Conservation (phyloP, 1,140 invertebrate species). For the Scaptomyza pallida region DNA sequence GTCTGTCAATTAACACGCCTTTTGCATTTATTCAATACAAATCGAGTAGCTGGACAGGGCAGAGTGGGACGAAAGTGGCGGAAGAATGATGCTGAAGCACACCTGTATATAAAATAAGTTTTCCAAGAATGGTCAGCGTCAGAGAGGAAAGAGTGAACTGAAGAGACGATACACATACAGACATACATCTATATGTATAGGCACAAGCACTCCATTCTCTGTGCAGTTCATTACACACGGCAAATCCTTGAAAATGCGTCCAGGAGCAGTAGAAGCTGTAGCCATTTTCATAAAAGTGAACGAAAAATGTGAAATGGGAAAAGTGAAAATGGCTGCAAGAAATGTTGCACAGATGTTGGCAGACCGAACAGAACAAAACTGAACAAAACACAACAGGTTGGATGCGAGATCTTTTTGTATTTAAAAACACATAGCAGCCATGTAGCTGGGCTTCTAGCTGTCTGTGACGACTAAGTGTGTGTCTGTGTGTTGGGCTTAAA, state of each 20-base stretch:
- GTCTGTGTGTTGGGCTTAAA: conserved; percentile 36
- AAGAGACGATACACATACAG: no score
- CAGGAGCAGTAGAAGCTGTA: conserved; percentile 38
- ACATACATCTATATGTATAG: not conserved
- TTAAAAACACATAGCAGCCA: conserved; percentile 41
- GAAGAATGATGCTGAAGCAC: conserved; percentile 13
- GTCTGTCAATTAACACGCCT: conserved; percentile 82
- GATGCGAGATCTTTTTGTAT: conserved; percentile 62
- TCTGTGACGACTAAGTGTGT: conserved; percentile 11
- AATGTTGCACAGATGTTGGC: conserved; percentile 18
- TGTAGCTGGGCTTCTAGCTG: conserved; percentile 7
- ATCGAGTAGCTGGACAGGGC: conserved; percentile 48
- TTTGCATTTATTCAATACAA: conserved; percentile 82
- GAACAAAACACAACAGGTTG: conserved; percentile 10
- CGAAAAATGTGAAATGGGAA: conserved; percentile 48
- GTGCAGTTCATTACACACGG: conserved; percentile 64
- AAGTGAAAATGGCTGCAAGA: conserved; percentile 46
- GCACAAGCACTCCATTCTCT: conserved; percentile 10
- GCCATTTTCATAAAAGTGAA: conserved; percentile 76
- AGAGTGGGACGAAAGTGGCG: not conserved
- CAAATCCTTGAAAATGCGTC: conserved; percentile 60
- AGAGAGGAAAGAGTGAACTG: not conserved
- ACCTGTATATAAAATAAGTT: conserved; percentile 76
- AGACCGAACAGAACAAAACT: conserved; percentile 6
- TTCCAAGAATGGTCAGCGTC: conserved; percentile 60